Evolutionary conservation across 2,888 invertebrate genomes (phyloP), one percentile per base, ranked within the genome.

Genomic region (Bhutanitis thaidina): DNA sequence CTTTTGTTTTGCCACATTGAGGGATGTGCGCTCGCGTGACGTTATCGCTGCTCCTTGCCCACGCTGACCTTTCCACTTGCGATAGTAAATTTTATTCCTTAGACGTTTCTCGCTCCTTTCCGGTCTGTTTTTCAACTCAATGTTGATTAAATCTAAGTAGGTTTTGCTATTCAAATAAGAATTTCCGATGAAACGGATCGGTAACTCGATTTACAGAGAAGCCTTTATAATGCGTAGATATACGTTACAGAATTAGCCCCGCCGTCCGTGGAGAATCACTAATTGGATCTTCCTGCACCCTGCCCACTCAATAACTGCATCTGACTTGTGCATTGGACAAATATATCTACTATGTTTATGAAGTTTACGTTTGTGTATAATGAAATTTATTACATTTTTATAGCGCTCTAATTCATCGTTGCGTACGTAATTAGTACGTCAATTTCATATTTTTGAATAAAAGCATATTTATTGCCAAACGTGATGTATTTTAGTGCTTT

Each of bases 1-100:
- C 85, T 86, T 84, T 88, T 88, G 87, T 87, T 86, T 85, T 71
- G 79, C 77, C 67, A 77, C 85, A 81, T 85, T 79, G 84, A 84
- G 82, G 85, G 85, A 86, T 86, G 80, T 78, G 71, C 74, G 80
- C 75, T 77, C 67, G 84, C 85, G 80, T 85, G 86, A 86, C 86
- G 82, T 82, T 88, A 87, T 87, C 88, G 76, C 65, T 58, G 60
- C 72, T 72, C 69, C 72, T 77, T 72, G 69, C 60, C 72, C 69
- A 84, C 85, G 85, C 85, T 87, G 52, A 52, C 52, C 87, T 79
- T 84, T 75, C 75, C 76, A 81, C 83, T 77, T 66, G 61, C 62
- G 81, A 82, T 76, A 85, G 69, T 85, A 81, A 83, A 86, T 87
- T 84, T 82, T 76, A 71, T 77, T 84, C 69, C 74, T 78, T 61